phyloP scores from a whole-genome alignment of 2,113 vertebrate species.

The Pangasianodon gigas region DNA sequence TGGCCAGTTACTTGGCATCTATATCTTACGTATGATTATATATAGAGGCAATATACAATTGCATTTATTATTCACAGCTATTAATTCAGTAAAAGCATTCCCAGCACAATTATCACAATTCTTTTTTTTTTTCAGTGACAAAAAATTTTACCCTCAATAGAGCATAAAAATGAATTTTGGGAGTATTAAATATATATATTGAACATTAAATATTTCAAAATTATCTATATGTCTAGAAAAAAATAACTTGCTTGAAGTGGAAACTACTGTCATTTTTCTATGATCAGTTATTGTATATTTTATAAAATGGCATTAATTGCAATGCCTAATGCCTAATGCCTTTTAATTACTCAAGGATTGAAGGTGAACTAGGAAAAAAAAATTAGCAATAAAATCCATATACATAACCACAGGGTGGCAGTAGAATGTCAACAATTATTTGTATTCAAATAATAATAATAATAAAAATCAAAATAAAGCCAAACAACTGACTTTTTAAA shows the following conservation, averaged over 20 bases:
- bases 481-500: not conserved
- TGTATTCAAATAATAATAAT: not conserved
- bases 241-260: not conserved
- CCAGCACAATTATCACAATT: too few relatives aligned
- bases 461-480: not conserved
- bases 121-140: too few relatives aligned
- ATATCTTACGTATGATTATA: not conserved
- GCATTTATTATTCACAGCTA: too few relatives aligned
- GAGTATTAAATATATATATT: not conserved
- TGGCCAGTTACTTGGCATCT: not conserved
- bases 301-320: not conserved
- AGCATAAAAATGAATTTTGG: not conserved
- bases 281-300: not conserved
- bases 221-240: not conserved
- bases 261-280: not conserved
- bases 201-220: not conserved
- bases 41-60: too few relatives aligned
- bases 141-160: too few relatives aligned
- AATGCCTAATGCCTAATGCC: not conserved
- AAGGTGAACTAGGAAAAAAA: not conserved
- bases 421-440: not conserved
- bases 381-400: not conserved
- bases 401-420: not conserved
- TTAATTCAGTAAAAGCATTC: too few relatives aligned
- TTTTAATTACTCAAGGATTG: not conserved